Evolutionary conservation across 2,797 vertebrate species (phyloP), one percentile per base, ranked within the genome.

Genomic region (Oreortyx pictus): DNA sequence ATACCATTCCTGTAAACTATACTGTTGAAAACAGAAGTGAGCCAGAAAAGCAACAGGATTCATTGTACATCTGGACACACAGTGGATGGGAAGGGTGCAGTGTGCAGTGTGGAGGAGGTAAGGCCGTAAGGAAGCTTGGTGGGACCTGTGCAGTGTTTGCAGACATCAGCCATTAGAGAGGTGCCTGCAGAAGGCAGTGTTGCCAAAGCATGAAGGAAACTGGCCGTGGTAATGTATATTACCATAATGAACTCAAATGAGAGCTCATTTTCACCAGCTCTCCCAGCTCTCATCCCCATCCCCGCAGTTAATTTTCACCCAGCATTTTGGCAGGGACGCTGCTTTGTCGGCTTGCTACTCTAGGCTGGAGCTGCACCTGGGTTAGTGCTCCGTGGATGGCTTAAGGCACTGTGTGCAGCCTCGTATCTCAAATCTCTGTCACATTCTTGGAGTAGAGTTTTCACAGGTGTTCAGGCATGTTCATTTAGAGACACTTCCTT

Each of bases 21-120:
- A 98, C 97, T 3, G 95, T 97, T 19, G 97, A 98, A 93, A 98
- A 97, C 90, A 97, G 89, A 29, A 97, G 96, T 0, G 98, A 98
- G 91, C 97, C 98, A 1, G 98, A 98, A 68, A 98, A 93, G 41
- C 97, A 98, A 7, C 97, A 98, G 29, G 98, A 98, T 44, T 98
- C 98, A 47, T 97, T 99, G 89, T 99, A 99, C 97, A 98, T 99
- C 97, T 99, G 99, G 99, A 99, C 98, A 0, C 99, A 99, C 97
- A 99, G 98, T 5, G 98, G 98, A 96, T 99, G 99, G 99, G 98
- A 98, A 89, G 98, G 98, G 72, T 99, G 99, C 95, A 99, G 98
- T 1, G 98, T 99, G 76, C 98, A 99, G 90, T 99, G 99, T 54
- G 99, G 99, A 96, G 99, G 98, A 98, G 99, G 99, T 99, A 83